A percentile compares a stretch with the other conserved stretches of the same genome.
Conservation (phyloP, 2,113 vertebrate species). For the Forbesichthys agassizii region DNA sequence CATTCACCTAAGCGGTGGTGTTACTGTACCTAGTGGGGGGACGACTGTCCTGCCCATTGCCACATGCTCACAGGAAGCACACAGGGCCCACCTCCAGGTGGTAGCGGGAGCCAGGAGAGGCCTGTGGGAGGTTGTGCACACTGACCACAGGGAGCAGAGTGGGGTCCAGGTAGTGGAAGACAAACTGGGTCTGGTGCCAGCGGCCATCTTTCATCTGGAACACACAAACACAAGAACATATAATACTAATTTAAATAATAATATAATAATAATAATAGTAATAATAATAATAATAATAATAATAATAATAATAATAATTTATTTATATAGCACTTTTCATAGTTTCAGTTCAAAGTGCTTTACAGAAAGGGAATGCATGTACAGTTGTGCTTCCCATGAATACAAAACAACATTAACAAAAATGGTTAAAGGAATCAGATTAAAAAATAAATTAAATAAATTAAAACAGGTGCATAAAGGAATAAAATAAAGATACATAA, state of each 20-base stretch:
- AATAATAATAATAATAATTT: too few species aligned
- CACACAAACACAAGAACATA: conserved; percentile 6
- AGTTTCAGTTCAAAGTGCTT: too few species aligned
- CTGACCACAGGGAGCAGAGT: conserved; percentile 87
- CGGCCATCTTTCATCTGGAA: conserved; percentile 88
- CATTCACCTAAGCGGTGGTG: conserved; percentile 25
- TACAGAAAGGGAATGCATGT: too few species aligned
- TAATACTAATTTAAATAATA: background rate
- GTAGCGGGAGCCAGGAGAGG: conserved; percentile 83
- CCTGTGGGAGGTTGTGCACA: conserved; percentile 86
- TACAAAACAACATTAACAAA: too few species aligned
- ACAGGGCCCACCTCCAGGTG: conserved; percentile 95
- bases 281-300: too few species aligned
- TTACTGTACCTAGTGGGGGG: conserved; percentile 11
- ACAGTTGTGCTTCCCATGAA: too few species aligned
- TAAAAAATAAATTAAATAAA: too few species aligned
- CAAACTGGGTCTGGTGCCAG: conserved; percentile 92
- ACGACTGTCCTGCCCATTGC: conserved; percentile 8
- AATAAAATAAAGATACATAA: too few species aligned
- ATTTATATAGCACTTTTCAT: too few species aligned
- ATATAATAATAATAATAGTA: background rate
- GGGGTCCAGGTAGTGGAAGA: conserved; percentile 87
- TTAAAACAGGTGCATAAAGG: too few species aligned
- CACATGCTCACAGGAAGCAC: conserved; percentile 87
- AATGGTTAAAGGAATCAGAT: too few species aligned